Evolutionary conservation across 1,140 invertebrate genomes (phyloP).

Genomic region (Ectropis grisescens): DNA sequence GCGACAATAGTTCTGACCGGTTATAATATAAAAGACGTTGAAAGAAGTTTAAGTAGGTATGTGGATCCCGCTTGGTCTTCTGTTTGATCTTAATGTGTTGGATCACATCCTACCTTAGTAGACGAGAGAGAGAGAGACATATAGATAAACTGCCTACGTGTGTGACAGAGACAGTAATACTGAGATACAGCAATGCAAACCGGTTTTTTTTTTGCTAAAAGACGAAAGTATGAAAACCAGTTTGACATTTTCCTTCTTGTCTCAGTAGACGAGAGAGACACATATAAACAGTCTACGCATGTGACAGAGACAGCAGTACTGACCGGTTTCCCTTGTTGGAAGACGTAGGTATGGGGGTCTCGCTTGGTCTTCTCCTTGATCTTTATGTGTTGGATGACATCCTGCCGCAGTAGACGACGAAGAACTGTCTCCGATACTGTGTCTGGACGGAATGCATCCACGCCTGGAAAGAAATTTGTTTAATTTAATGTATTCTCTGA

Average conservation of each 20-base stretch:
- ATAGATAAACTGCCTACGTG: no score
- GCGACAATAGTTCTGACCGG: no score
- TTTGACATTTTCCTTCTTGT: no score
- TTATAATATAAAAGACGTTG: constrained; percentile 88
- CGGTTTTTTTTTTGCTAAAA: no score
- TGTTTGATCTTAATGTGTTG: constrained; percentile 87
- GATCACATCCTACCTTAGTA: constrained; percentile 93
- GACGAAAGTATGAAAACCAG: no score
- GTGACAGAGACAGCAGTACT: no score
- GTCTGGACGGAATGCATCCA: constrained; percentile 89
- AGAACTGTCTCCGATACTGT: constrained; percentile 91
- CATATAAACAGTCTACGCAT: no score
- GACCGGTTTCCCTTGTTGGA: constrained; percentile 84
- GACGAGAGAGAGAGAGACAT: constrained; percentile 83
- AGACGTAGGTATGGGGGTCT: constrained; percentile 81
- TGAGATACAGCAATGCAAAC: no score
- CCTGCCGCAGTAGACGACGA: constrained; percentile 89
- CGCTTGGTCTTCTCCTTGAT: constrained; percentile 80
- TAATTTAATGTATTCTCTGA: background rate
- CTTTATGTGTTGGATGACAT: constrained; percentile 91
- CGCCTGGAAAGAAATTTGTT: constrained; percentile 69
- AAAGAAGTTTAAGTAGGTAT: constrained; percentile 85
- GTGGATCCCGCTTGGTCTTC: constrained; percentile 80
- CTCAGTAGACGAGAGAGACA: no score
- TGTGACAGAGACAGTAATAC: no score